Evolutionary conservation across 2,113 vertebrate species (phyloP), one percentile per base, ranked within the genome.

Genomic region (Arothron firmamentum): DNA sequence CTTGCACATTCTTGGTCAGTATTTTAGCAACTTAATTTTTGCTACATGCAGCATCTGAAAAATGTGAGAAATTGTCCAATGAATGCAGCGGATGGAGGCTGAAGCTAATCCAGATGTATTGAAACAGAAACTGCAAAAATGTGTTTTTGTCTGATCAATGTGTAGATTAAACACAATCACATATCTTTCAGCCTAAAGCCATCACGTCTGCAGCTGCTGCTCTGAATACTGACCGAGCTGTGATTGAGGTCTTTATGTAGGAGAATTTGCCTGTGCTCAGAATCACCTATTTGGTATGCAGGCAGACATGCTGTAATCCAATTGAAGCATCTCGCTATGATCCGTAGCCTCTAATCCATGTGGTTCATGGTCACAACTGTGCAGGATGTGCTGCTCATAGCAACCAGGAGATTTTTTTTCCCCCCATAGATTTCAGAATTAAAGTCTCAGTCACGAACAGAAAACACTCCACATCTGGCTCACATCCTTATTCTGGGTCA

Each of bases 371-470:
- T 73, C 59, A 56, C 53, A n/a, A 49, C 78, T 59, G 56, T 45
- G 25, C 62, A 66, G 64, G 81, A 78, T 88, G 87, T 88, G 87
- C 72, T 84, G 52, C 62, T 78, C 78, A 85, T 85, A 67, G 70
- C 72, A 85, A 85, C 63, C 17, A 10, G 67, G 70, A 79, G 80
- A 86, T 88, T 84, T 55, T 72, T 11, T 50, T 20, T 21, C 4
- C 10, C 49, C 4, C 10, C 49, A 75, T 77, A 80, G 66, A 85
- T 82, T 75, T 79, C 61, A 61, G 52, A 75, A 72, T 67, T 75
- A 55, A 72, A 85, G 87, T 85, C 80, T 28, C 43, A 69, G 59
- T 75, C 85, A 87, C 70, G 25, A 54, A 58, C 59, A 42, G 70
- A 52, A 72, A 72, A 65, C 34, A 57, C 62, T 71, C 59, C 62